These are phyloP conservation scores for Glaucopsyche alexis DNA, from an alignment of 2,888 invertebrate genomes.

Conservation along the genomic window DNA sequence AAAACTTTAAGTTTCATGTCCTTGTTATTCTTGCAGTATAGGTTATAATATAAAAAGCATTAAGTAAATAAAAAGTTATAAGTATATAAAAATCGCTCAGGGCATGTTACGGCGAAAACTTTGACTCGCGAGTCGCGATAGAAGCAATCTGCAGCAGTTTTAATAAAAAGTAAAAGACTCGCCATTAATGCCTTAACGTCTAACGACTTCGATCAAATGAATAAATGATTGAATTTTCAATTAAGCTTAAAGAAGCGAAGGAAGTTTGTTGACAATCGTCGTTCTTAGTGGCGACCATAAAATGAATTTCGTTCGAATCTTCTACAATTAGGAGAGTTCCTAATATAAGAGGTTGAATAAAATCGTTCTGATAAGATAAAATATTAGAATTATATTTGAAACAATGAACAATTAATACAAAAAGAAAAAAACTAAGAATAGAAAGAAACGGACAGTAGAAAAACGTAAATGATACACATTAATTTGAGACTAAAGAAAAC, in stretches of 20 bases:
- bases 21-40: not conserved
- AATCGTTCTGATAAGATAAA: not conserved
- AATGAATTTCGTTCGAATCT: constrained; percentile 46
- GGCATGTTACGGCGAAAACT: constrained; percentile 41
- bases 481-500: constrained; percentile 4
- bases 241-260: constrained; percentile 65
- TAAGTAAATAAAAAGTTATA: constrained; percentile 30
- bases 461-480: not conserved
- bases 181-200: constrained; percentile 63
- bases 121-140: constrained; percentile 49
- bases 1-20: not conserved
- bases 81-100: constrained; percentile 35
- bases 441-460: no score
- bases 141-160: constrained; percentile 62
- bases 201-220: constrained; percentile 70
- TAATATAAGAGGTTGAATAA: not conserved
- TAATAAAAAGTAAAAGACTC: constrained; percentile 62
- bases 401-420: no score
- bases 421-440: no score
- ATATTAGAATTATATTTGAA: no score
- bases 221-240: constrained; percentile 78
- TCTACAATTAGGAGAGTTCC: constrained; percentile 26
- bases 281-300: constrained; percentile 46
- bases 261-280: constrained; percentile 68
- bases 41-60: not conserved